A percentile compares a stretch with the other conserved stretches of the same genome.
These are phyloP conservation scores for Junonia oenone DNA, from an alignment of 2,888 invertebrate genomes.

Conservation along the genomic window DNA sequence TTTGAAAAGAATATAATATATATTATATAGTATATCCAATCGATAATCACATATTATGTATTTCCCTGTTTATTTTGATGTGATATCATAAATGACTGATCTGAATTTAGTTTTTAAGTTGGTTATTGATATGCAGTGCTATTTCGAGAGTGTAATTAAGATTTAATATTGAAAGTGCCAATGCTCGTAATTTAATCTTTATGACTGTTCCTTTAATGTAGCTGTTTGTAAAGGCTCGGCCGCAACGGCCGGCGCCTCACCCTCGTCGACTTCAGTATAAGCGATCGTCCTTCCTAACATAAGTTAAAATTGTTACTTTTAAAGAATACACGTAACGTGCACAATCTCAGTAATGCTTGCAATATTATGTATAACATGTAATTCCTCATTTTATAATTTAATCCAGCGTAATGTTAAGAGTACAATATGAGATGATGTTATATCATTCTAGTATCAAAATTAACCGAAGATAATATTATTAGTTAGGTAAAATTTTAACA, in stretches of 20 bases:
- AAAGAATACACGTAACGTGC: constrained; percentile 63
- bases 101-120: constrained; percentile 82
- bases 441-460: constrained; percentile 81
- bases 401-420: constrained; percentile 78
- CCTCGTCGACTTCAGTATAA: constrained; percentile 57
- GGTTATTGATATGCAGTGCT: constrained; percentile 79
- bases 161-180: constrained; percentile 80
- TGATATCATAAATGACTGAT: constrained; percentile 82
- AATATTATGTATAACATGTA: constrained; percentile 70
- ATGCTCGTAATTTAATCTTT: constrained; percentile 79
- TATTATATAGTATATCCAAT: constrained; percentile 69
- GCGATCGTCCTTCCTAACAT: constrained; percentile 56
- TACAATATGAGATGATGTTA: constrained; percentile 79
- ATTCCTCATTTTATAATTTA: constrained; percentile 72
- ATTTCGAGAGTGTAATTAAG: constrained; percentile 78
- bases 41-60: constrained; percentile 74
- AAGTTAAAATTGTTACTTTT: constrained; percentile 44
- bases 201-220: constrained; percentile 73
- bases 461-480: constrained; percentile 80
- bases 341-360: constrained; percentile 80
- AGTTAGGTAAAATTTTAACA: constrained; percentile 78
- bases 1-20: constrained; percentile 75
- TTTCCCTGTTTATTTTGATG: constrained; percentile 81
- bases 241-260: constrained; percentile 29
- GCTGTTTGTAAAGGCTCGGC: constrained; percentile 45